Evolutionary conservation across 2,888 invertebrate genomes (phyloP), one percentile per base, ranked within the genome.

Genomic region (Drosophila affinis): DNA sequence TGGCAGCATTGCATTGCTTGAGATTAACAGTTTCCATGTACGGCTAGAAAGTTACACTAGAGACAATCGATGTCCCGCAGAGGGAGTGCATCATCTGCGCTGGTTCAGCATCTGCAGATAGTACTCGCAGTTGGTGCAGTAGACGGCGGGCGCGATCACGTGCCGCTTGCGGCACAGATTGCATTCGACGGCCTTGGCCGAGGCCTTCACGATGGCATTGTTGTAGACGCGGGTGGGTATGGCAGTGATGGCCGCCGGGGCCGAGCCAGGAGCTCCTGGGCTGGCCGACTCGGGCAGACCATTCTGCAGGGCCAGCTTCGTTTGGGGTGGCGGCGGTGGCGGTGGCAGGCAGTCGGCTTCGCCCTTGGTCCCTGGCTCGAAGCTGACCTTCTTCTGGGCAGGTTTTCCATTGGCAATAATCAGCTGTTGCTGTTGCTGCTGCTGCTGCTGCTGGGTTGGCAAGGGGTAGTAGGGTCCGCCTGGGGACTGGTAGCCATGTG

Each of bases 51-150:
- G 53, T 70, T 61, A 62, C 58, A 71, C 46, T 52, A 56, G 62
- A 71, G 49, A 51, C 29, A 39, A 39, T 53, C 32, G 34, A n/a
- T 14, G 39, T 39, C 39, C 14, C 45, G 5, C 17, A 3, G n/a
- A 3, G 14, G 9, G 46, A 32, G 54, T 12, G 47, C 39, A 82
- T 86, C 91, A 92, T 87, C 92, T 91, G 63, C 92, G 88, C 73
- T 87, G 92, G 65, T 92, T 92, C 29, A 92, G 77, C 91, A 91
- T 92, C 74, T 97, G 96, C 95, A 98, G 96, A 90, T 98, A 98
- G 93, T 96, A 97, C 90, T 97, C 97, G 92, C 98, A 98, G 92
- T 98, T 97, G 56, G 95, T 94, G 92, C 98, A 98, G 91, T 98
- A 98, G 81, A 95, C 94, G 44, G 95, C 95, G 14, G 97, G 96